Percentiles rank a stretch among this genome's conserved stretches.
Evolutionary conservation across 2,888 invertebrate species (phyloP).

Genomic region (Drosophila algonquin): DNA sequence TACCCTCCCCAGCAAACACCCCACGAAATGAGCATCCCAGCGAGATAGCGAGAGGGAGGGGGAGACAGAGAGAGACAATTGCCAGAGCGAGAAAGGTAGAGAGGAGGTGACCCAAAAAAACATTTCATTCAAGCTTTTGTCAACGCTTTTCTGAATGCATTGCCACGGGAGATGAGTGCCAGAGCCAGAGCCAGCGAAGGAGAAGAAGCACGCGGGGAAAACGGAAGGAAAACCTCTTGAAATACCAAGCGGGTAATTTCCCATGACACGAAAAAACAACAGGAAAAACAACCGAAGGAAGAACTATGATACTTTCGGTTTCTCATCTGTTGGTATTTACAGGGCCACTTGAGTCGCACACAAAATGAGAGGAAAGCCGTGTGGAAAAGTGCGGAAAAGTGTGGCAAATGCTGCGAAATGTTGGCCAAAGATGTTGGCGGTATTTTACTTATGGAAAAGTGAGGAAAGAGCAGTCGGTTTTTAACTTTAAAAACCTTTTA

Average conservation of each 20-base stretch:
- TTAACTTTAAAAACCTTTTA: too few species aligned
- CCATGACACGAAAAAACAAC: slow-evolving; percentile 2
- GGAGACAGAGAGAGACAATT: slow-evolving; percentile 13
- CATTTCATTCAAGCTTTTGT: slow-evolving; percentile 46
- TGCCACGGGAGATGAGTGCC: slow-evolving; percentile 29
- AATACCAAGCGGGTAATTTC: slow-evolving; percentile 17
- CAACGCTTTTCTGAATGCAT: slow-evolving; percentile 21
- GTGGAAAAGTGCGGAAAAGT: background rate
- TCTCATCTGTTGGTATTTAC: background rate
- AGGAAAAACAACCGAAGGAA: background rate
- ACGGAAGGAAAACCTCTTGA: slow-evolving; percentile 9
- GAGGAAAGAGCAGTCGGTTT: background rate
- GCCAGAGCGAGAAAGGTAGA: slow-evolving; percentile 7
- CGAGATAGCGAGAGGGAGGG: background rate
- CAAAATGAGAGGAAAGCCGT: background rate
- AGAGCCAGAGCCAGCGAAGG: background rate
- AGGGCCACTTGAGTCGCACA: background rate
- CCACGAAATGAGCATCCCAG: slow-evolving; percentile 17
- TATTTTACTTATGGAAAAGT: background rate
- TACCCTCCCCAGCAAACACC: slow-evolving; percentile 17
- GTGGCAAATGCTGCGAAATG: background rate
- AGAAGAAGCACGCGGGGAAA: background rate
- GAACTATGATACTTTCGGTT: background rate
- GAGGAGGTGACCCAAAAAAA: slow-evolving; percentile 48
- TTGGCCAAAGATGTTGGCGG: background rate